Conservation (phyloP, 2,888 invertebrate species). For the Galerucella calmariensis region DNA sequence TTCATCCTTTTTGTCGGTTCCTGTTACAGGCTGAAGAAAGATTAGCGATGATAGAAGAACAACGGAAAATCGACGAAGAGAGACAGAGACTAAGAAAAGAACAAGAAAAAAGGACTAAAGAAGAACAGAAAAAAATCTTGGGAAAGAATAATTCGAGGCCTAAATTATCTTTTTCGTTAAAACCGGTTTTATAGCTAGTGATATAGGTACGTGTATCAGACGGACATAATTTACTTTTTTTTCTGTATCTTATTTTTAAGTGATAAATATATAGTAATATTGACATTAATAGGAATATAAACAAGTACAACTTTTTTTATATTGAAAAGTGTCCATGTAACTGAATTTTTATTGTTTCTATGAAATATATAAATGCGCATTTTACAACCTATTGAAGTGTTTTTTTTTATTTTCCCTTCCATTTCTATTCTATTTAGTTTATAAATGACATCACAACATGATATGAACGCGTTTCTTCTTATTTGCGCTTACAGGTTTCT, state of each 20-base stretch:
- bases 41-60: slow-evolving; percentile 95
- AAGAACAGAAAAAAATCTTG: slow-evolving; percentile 96
- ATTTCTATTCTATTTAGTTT: too few relatives aligned
- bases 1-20: too few relatives aligned
- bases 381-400: not conserved
- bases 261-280: slow-evolving; percentile 15
- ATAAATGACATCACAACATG: too few relatives aligned
- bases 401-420: not conserved
- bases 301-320: slow-evolving; percentile 16
- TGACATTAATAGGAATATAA: not conserved
- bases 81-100: slow-evolving; percentile 92
- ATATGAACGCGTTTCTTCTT: too few relatives aligned
- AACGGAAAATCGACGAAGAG: slow-evolving; percentile 95
- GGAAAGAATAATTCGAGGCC: slow-evolving; percentile 98
- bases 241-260: slow-evolving; percentile 26
- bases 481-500: too few relatives aligned
- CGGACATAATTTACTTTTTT: slow-evolving; percentile 6
- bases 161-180: slow-evolving; percentile 91
- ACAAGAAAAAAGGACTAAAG: slow-evolving; percentile 90
- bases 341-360: slow-evolving; percentile 30
- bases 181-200: slow-evolving; percentile 68
- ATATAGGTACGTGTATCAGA: slow-evolving; percentile 34
- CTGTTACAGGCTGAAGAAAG: slow-evolving; percentile 89
- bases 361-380: slow-evolving; percentile 20
- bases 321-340: slow-evolving; percentile 8